A percentile compares a stretch with the other conserved stretches of the same genome.
Conservation (phyloP, 2,888 invertebrate genomes). For the Diploptera punctata region DNA sequence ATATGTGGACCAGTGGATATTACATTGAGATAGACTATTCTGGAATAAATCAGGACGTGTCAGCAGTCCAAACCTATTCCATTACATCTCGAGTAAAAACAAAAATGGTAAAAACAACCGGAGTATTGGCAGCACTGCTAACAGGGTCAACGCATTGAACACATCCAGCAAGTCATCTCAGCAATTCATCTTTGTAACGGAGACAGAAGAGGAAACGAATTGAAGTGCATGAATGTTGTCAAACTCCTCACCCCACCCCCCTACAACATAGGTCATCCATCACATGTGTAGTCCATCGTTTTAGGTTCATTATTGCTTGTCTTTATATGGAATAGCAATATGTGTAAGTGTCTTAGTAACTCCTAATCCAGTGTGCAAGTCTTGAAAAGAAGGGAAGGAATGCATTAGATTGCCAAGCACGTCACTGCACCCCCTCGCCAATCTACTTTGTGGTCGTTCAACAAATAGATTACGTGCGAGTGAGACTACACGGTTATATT, state of each 20-base stretch:
- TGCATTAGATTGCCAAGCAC: slow-evolving; percentile 37
- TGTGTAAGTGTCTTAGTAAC: slow-evolving; percentile 38
- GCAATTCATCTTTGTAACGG: slow-evolving; percentile 12
- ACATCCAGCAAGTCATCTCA: slow-evolving; percentile 11
- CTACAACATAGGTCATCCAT: slow-evolving; percentile 16
- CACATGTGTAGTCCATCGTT: slow-evolving; percentile 15
- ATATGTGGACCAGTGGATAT: no score
- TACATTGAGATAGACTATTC: not conserved
- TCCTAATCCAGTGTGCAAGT: slow-evolving; percentile 36
- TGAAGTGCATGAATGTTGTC: slow-evolving; percentile 37
- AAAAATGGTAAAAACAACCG: not conserved
- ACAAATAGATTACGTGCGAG: slow-evolving; percentile 46
- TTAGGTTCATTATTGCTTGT: slow-evolving; percentile 20
- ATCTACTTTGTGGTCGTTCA: slow-evolving; percentile 45
- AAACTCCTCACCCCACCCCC: slow-evolving; percentile 15
- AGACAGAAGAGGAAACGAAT: slow-evolving; percentile 29
- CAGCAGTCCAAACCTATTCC: not conserved
- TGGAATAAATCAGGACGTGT: not conserved
- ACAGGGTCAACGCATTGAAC: slow-evolving; percentile 4
- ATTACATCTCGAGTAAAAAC: not conserved
- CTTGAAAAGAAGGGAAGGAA: slow-evolving; percentile 25
- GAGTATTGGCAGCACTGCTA: not conserved
- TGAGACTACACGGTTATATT: slow-evolving; percentile 26
- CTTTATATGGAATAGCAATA: slow-evolving; percentile 27
- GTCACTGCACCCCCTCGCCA: slow-evolving; percentile 35